Evolutionary conservation across 2,113 vertebrate species (phyloP).

Genomic region (Lates calcarifer): DNA sequence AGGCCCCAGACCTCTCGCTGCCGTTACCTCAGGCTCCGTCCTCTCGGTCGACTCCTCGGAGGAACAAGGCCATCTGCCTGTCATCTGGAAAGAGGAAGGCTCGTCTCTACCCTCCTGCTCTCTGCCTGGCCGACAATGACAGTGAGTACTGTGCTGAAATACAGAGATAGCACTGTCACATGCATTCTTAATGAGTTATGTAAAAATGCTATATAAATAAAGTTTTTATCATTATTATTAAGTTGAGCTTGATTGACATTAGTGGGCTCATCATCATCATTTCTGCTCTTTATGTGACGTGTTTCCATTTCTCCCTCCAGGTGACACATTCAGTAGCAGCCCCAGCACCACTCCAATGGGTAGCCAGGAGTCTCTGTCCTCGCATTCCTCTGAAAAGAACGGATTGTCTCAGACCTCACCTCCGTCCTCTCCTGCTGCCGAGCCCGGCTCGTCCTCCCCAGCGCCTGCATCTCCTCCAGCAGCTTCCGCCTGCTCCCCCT

Average conservation of each 20-base stretch:
- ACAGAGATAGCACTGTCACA: too few relatives aligned
- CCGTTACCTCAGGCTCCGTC: slow-evolving; percentile 92
- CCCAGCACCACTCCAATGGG: slow-evolving; percentile 96
- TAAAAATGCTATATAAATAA: too few relatives aligned
- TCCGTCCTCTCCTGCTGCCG: slow-evolving; percentile 79
- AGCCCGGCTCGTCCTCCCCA: slow-evolving; percentile 38
- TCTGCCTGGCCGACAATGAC: slow-evolving; percentile 95
- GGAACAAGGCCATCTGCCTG: slow-evolving; percentile 94
- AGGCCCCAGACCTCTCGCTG: slow-evolving; percentile 92
- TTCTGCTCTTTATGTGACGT: neutral
- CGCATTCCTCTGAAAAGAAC: slow-evolving; percentile 98
- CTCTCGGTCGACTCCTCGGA: slow-evolving; percentile 88
- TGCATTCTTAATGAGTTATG: too few relatives aligned
- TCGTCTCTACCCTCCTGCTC: slow-evolving; percentile 88
- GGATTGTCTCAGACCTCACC: slow-evolving; percentile 85
- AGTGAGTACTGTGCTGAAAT: slow-evolving; percentile 84
- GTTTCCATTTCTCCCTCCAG: slow-evolving; percentile 72
- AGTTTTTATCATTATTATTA: too few relatives aligned
- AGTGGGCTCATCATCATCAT: neutral
- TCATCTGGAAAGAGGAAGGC: slow-evolving; percentile 93
- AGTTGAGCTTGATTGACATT: too few relatives aligned
- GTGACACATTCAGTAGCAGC: slow-evolving; percentile 97
- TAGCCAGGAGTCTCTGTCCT: slow-evolving; percentile 96
- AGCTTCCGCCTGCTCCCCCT: slow-evolving; percentile 45
- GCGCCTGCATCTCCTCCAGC: slow-evolving; percentile 47